A percentile compares a stretch with the other conserved stretches of the same genome.
These are phyloP conservation scores for Peromyscus californicus DNA, from an alignment of 2,113 vertebrate genomes.

Conservation along the genomic window DNA sequence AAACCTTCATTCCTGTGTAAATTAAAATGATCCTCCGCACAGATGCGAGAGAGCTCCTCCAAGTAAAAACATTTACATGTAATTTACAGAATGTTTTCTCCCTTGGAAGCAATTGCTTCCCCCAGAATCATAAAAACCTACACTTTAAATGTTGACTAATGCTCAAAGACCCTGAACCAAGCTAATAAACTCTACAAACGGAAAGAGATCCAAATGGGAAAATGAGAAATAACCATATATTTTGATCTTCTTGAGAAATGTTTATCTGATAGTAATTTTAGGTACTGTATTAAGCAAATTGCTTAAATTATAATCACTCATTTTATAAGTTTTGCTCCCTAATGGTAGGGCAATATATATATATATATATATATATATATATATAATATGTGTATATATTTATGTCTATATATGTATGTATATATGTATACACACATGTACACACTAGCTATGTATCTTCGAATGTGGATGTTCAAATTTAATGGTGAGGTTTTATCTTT, in stretches of 20 bases:
- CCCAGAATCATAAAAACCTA: slow-evolving; percentile 81
- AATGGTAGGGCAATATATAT: slow-evolving; percentile 34
- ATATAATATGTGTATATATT: not conserved
- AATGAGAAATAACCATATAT: slow-evolving; percentile 77
- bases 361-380: not conserved
- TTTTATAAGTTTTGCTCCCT: slow-evolving; percentile 53
- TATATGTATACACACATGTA: not conserved
- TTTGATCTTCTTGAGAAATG: slow-evolving; percentile 77
- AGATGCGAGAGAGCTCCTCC: slow-evolving; percentile 83
- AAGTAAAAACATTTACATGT: slow-evolving; percentile 86
- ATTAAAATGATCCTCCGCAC: slow-evolving; percentile 84
- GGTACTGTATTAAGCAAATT: slow-evolving; percentile 73
- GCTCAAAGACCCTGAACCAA: slow-evolving; percentile 81
- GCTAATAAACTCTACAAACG: slow-evolving; percentile 81
- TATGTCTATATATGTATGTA: no score
- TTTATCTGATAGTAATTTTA: slow-evolving; percentile 78
- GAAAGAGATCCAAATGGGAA: slow-evolving; percentile 80
- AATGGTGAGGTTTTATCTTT: slow-evolving; percentile 16
- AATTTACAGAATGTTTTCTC: slow-evolving; percentile 86
- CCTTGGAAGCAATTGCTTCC: slow-evolving; percentile 83
- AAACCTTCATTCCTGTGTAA: slow-evolving; percentile 82
- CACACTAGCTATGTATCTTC: not conserved
- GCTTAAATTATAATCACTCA: slow-evolving; percentile 73
- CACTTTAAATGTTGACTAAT: slow-evolving; percentile 84
- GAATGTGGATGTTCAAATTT: not conserved